Base-by-base conservation (phyloP, 2,113 vertebrate genomes). In the Nansenia antarctica region DNA sequence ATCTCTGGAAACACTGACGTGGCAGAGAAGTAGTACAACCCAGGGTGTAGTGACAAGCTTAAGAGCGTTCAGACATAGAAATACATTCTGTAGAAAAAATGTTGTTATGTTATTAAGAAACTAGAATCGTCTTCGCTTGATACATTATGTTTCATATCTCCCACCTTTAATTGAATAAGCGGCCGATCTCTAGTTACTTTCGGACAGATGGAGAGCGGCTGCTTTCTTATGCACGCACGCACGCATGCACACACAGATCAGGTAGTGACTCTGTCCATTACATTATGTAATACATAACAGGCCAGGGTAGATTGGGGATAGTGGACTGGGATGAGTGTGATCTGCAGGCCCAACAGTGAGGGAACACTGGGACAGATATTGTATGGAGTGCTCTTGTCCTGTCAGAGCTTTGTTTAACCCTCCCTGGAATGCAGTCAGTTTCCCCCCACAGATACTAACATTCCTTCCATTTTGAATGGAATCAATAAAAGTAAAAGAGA, bases 351-450 rank as follows among this genome's bases (percentile, higher is more conserved):
- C 34, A 35, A 39, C 30, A 62, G 65, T 62, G 18, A 60, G 47
- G 32, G 45, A 34, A 53, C 11, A 39, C 32, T 26, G 37, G 61
- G 26, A 53, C 31, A 70, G 9, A 66, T 22, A 39, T 45, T 39
- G 18, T 1, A 49, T 12, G 24, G n/a, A n/a, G 26, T 57, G 30
- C 59, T 4, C 22, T 22, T 5, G 26, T 31, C 22, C 32, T 24
- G 29, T 64, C 47, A 63, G 60, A 49, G 52, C 52, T 57, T 29
- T 61, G 53, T 58, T 11, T 27, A 42, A 45, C 9, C n/a, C n/a
- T 29, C 42, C 31, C 57, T 67, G 63, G 42, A 52, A 26, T 11
- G 26, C 9, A 52, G 18, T 42, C 70, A 59, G 22, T 14, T 29
- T 14, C 60, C 68, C 8, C 62, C 61, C n/a, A 39, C 22, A 9